phyloP scores from a whole-genome alignment of 2,888 invertebrate species.

The Tuberolachnus salignus region DNA sequence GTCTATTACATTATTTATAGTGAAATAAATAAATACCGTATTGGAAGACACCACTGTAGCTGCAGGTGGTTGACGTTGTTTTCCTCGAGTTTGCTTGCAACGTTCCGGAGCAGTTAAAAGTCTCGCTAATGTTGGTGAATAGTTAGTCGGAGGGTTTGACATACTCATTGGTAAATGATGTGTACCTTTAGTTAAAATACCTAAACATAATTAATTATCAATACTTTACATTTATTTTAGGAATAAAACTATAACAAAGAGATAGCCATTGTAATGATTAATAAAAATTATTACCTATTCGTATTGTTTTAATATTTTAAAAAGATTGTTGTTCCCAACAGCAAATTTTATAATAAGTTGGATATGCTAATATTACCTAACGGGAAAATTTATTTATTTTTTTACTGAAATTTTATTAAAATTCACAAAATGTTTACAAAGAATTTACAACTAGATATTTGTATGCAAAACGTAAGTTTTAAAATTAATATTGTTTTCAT shows the following conservation, averaged over 20 bases:
- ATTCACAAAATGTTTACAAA: too few relatives aligned
- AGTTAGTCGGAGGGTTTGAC: constrained; percentile 67
- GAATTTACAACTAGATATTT: too few relatives aligned
- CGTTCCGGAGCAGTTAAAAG: constrained; percentile 73
- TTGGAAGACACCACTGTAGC: constrained; percentile 52
- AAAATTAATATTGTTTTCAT: too few relatives aligned
- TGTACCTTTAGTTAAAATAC: constrained; percentile 52
- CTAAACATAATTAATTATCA: constrained; percentile 11
- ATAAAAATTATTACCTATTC: not conserved
- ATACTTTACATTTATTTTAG: not conserved
- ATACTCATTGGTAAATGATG: constrained; percentile 47
- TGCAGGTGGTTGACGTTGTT: constrained; percentile 44
- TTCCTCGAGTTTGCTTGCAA: constrained; percentile 60
- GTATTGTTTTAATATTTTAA: not conserved
- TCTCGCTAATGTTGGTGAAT: constrained; percentile 81
- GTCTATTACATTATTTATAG: too few relatives aligned
- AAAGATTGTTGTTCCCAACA: not conserved
- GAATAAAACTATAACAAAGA: too few relatives aligned
- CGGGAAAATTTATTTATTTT: too few relatives aligned
- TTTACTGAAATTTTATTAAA: too few relatives aligned
- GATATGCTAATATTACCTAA: too few relatives aligned
- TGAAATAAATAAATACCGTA: constrained; percentile 27
- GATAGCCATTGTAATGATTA: too few relatives aligned
- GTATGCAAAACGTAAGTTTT: too few relatives aligned
- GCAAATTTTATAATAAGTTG: not conserved